Evolutionary conservation across 2,113 vertebrate genomes (phyloP), one percentile per base, ranked within the genome.

Genomic region (Aythya baeri): DNA sequence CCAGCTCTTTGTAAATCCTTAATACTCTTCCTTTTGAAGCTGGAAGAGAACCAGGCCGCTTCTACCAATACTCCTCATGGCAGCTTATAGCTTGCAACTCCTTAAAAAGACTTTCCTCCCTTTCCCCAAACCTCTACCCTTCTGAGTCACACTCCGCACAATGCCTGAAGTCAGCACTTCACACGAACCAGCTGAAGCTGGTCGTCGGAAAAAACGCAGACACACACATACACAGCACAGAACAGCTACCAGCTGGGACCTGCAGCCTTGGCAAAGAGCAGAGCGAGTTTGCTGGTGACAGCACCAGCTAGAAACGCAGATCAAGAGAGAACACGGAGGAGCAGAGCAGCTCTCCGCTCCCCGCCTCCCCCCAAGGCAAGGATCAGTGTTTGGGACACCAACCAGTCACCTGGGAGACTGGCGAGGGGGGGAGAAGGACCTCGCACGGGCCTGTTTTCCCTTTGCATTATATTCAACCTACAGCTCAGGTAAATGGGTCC

Each of bases 211-310:
- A 55, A 63, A 73, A 65, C 1, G 26, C 94, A 76, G 81, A 77
- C 75, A 29, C 70, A 54, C 5, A 46, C n/a, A 94, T 9, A 15
- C 22, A 10, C 44, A 65, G 22, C 62, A 9, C 61, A 76, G 72
- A 86, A 49, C 85, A 83, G 73, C 17, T 5, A 92, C 94, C 86
- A 86, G 94, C 86, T 82, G 44, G 68, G 82, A 91, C 94, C 94
- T 95, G 94, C 89, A 75, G 58, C 57, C 62, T 49, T 95, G 91
- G 94, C 94, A 92, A 15, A 17, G 38, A 75, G 63, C 62, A 26
- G 55, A 70, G 61, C 3, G 0, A 52, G 72, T 54, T 14, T 55
- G 84, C 88, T 44, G 84, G 75, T 89, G 88, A 95, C 81, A 83
- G 78, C 81, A 78, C n/a, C 66, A 65, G 76, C 49, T 3, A 91